phyloP scores from a whole-genome alignment of 2,113 vertebrate species.

The Oceanites oceanicus region DNA sequence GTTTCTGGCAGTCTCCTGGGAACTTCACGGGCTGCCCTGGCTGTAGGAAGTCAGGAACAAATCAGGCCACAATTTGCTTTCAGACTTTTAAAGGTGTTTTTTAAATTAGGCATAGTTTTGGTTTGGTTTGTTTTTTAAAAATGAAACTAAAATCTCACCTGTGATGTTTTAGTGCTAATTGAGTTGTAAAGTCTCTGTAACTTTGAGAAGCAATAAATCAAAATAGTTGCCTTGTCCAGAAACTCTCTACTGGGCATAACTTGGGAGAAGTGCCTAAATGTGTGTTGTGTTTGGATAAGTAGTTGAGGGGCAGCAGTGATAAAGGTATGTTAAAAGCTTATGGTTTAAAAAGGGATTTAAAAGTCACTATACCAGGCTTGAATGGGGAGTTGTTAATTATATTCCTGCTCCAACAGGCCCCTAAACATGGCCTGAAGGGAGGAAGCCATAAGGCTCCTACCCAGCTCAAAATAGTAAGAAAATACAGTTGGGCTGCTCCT shows the following conservation, averaged over 20 bases:
- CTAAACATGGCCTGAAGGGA: conserved; percentile 26
- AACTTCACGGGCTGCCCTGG: background rate
- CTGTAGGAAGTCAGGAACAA: background rate
- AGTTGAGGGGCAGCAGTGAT: background rate
- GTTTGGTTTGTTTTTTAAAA: background rate
- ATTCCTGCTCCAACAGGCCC: conserved; percentile 51
- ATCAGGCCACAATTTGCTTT: background rate
- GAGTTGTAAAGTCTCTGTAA: background rate
- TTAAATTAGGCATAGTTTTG: background rate
- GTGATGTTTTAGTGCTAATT: background rate
- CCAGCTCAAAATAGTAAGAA: background rate
- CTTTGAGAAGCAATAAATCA: background rate
- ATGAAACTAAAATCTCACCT: background rate
- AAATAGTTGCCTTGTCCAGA: background rate
- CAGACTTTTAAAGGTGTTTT: background rate
- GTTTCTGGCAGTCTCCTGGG: background rate
- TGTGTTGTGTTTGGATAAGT: background rate
- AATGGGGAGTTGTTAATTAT: conserved; percentile 21
- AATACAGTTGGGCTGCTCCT: background rate
- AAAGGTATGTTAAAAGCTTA: background rate
- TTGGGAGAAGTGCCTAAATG: background rate
- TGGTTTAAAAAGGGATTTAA: background rate
- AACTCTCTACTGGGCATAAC: background rate
- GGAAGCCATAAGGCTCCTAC: conserved; percentile 17
- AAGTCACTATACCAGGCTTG: background rate